Conservation (phyloP, 2,113 vertebrate species). For the Pygoscelis antarcticus region DNA sequence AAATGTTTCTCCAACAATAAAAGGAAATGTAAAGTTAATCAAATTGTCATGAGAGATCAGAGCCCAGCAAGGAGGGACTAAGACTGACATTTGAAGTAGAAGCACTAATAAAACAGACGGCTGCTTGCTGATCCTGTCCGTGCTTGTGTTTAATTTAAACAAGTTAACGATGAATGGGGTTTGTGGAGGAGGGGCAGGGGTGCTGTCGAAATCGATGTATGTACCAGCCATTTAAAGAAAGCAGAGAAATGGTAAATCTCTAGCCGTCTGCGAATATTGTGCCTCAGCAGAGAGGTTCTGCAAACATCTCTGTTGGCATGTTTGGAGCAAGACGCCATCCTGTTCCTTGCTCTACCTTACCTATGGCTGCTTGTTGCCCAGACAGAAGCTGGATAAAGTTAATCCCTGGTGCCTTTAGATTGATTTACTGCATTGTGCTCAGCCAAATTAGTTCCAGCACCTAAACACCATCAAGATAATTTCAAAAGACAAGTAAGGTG, state of each 20-base stretch:
- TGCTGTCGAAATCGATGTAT: constrained; percentile 34
- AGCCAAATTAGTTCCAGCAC: not conserved
- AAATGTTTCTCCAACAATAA: constrained; percentile 70
- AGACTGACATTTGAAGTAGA: constrained; percentile 63
- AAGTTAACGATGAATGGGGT: constrained; percentile 19
- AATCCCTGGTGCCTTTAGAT: not conserved
- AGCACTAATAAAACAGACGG: constrained; percentile 61
- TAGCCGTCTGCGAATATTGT: not conserved
- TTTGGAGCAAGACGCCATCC: not conserved
- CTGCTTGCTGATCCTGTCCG: constrained; percentile 53
- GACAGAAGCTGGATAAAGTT: not conserved
- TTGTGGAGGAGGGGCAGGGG: constrained; percentile 14
- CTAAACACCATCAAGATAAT: not conserved
- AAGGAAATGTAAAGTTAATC: constrained; percentile 74
- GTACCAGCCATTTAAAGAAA: constrained; percentile 47
- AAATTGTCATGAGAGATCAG: constrained; percentile 73
- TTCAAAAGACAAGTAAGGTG: not conserved
- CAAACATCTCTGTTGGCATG: not conserved
- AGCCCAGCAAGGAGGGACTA: constrained; percentile 52
- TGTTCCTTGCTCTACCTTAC: not conserved
- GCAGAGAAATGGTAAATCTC: constrained; percentile 48
- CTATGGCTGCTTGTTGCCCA: not conserved
- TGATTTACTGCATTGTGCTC: not conserved
- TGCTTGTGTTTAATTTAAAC: constrained; percentile 66
- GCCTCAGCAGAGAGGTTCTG: not conserved